Evolutionary conservation across 53 echinoderm and acorn worm genomes (phyloP).

Genomic region (Holothuria scabra): DNA sequence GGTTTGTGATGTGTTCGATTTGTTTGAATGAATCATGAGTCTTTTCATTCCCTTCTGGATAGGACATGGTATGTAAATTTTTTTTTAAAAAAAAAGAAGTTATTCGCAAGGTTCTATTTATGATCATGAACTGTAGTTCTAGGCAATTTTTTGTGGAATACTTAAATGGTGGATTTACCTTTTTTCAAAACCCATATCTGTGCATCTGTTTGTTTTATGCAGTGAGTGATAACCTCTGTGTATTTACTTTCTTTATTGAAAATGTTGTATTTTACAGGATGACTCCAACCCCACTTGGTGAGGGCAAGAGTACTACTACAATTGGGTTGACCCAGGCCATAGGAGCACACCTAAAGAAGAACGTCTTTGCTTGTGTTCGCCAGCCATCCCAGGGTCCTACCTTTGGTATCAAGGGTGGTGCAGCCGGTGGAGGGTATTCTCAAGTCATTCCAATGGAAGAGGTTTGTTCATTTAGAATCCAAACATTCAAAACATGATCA

Average conservation of each 20-base stretch:
- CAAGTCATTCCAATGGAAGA: constrained; percentile 99
- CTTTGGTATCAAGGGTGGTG: constrained; percentile 99
- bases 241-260: neutral
- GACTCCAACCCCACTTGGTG: constrained; percentile 96
- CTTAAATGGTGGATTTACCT: no score
- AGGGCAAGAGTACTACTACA: constrained; percentile 98
- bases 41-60: no score
- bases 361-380: constrained; percentile 98
- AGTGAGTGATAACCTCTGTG: neutral
- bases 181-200: no score
- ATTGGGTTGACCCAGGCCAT: constrained; percentile 90
- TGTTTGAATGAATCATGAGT: no score
- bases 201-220: neutral
- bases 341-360: constrained; percentile 93
- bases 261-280: constrained; percentile 60
- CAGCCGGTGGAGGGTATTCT: constrained; percentile 95
- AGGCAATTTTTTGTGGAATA: no score
- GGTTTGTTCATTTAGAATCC: constrained; percentile 45
- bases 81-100: no score
- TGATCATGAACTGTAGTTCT: no score
- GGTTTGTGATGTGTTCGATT: no score
- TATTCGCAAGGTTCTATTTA: no score
- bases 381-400: constrained; percentile 99
- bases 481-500: no score
- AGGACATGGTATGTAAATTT: no score